Evolutionary conservation across 2,888 invertebrate genomes (phyloP).

Genomic region (Rhabditoides inermis): DNA sequence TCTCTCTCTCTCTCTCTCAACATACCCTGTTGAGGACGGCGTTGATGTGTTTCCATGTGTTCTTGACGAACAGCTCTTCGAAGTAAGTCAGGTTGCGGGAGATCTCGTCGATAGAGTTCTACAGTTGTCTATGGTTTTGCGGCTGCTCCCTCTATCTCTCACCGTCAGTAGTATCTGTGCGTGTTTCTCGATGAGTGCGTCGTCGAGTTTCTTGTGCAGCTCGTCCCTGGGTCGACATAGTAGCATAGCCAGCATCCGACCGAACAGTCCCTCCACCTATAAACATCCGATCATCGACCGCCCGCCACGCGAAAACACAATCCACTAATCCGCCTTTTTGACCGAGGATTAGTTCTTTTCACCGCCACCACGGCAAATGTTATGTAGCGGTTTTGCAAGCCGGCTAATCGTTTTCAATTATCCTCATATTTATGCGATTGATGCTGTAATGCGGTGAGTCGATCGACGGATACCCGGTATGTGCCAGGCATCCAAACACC

Average conservation of each 20-base stretch:
- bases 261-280: conserved; percentile 47
- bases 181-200: conserved; percentile 32
- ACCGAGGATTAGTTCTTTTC: too few species aligned
- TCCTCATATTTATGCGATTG: too few species aligned
- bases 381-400: too few species aligned
- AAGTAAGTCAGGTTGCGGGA: conserved; percentile 41
- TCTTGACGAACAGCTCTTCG: conserved; percentile 42
- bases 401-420: too few species aligned
- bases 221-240: conserved; percentile 37
- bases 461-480: too few species aligned
- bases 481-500: too few species aligned
- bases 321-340: too few species aligned
- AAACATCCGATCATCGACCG: too few species aligned
- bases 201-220: conserved; percentile 28
- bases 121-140: not conserved
- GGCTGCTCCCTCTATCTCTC: not conserved
- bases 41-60: conserved; percentile 41
- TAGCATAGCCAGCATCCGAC: conserved; percentile 40
- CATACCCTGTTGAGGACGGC: conserved; percentile 37
- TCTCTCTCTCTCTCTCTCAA: conserved; percentile 2
- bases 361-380: too few species aligned
- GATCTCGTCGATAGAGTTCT: conserved; percentile 38
- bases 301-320: too few species aligned
- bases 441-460: too few species aligned
- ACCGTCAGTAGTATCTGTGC: conserved; percentile 16